Evolutionary conservation across 2,113 vertebrate genomes (phyloP).

Genomic region (Sciurus niger): DNA sequence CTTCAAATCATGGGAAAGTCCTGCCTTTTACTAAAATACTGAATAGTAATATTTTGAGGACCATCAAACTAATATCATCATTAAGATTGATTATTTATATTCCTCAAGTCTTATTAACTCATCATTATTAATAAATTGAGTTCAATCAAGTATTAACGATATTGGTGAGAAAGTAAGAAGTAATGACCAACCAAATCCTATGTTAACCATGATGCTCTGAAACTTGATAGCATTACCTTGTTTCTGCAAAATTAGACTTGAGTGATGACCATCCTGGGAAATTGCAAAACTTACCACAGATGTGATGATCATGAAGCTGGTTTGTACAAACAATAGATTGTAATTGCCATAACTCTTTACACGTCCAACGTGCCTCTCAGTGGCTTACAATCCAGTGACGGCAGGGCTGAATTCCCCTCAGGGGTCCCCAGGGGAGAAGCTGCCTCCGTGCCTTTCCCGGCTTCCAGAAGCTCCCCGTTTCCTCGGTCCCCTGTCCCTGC

Average conservation of each 20-base stretch:
- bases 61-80: conserved; percentile 59
- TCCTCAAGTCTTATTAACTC: conserved; percentile 48
- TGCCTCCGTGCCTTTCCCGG: background rate
- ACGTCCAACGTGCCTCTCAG: background rate
- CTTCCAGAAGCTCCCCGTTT: background rate
- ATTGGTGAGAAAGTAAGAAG: background rate
- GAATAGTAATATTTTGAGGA: conserved; percentile 30
- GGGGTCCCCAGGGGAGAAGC: background rate
- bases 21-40: conserved; percentile 5
- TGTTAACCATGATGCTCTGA: conserved; percentile 47
- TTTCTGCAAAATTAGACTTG: conserved; percentile 48
- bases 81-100: conserved; percentile 61
- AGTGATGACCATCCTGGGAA: conserved; percentile 26
- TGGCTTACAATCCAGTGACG: too few species aligned
- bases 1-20: background rate
- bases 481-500: too few species aligned
- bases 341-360: conserved; percentile 30
- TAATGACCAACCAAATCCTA: background rate
- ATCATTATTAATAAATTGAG: conserved; percentile 68
- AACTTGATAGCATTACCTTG: conserved; percentile 3
- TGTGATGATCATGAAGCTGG: conserved; percentile 32
- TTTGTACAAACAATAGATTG: conserved; percentile 7
- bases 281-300: conserved; percentile 28
- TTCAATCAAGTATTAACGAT: conserved; percentile 17
- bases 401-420: background rate